A percentile compares a stretch with the other conserved stretches of the same genome.
These are phyloP conservation scores for Parauchenoglanis punctatus DNA, from an alignment of 2,797 vertebrate species.

Conservation along the genomic window DNA sequence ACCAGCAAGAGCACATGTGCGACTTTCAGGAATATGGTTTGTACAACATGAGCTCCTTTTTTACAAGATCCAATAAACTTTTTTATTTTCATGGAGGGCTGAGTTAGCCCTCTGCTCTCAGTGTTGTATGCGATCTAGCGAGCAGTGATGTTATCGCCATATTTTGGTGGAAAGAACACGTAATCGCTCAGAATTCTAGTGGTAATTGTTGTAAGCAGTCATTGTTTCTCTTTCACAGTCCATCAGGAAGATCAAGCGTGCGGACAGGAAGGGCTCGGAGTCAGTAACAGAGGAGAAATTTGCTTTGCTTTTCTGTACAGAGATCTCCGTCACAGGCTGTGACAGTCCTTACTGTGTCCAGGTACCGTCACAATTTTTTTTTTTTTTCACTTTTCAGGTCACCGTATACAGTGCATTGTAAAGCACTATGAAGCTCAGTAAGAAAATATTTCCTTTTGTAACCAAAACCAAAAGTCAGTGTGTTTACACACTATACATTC, in stretches of 20 bases:
- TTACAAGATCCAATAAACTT: not conserved
- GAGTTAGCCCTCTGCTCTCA: not conserved
- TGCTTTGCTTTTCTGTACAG: constrained; percentile 87
- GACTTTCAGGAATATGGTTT: constrained; percentile 93
- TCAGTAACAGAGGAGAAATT: constrained; percentile 98
- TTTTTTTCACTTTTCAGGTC: not conserved
- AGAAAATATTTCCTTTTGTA: no score
- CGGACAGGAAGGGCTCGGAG: constrained; percentile 93
- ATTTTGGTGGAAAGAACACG: not conserved
- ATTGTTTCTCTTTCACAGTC: constrained; percentile 72
- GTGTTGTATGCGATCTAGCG: not conserved
- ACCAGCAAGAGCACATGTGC: constrained; percentile 85
- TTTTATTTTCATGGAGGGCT: not conserved
- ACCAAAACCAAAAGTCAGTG: not conserved
- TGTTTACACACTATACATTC: not conserved
- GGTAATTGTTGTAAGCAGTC: not conserved
- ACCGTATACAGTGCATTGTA: not conserved
- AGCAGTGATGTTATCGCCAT: not conserved
- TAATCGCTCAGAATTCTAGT: not conserved
- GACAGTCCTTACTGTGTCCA: constrained; percentile 82
- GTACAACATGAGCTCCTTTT: constrained; percentile 43
- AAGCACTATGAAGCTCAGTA: not conserved
- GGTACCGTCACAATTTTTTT: constrained; percentile 66
- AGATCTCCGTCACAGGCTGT: constrained; percentile 79
- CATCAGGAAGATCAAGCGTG: constrained; percentile 95